Conservation (phyloP, 2,113 vertebrate genomes). For the Phycodurus eques region DNA sequence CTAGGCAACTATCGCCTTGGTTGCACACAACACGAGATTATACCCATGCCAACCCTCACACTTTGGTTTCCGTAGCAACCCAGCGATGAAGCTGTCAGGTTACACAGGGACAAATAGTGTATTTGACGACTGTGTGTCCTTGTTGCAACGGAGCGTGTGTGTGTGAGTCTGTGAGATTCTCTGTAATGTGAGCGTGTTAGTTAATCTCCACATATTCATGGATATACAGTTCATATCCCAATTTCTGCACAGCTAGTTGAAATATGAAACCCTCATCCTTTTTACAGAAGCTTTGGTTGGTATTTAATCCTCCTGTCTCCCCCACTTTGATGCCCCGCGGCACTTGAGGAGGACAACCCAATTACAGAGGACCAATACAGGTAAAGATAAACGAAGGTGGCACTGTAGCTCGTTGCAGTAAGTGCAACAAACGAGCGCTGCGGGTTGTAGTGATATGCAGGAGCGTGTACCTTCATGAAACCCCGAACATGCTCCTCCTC, state of each 20-base stretch:
- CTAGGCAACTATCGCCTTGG: constrained; percentile 77
- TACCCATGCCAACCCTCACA: constrained; percentile 64
- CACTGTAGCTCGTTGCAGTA: too few species aligned
- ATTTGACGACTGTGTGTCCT: constrained; percentile 17
- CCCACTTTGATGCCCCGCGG: not conserved
- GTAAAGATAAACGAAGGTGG: constrained; percentile 23
- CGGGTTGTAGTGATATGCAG: not conserved
- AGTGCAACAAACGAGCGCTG: too few species aligned
- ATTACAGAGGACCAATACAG: constrained; percentile 6
- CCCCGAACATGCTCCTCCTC: constrained; percentile 94
- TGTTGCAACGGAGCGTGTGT: constrained; percentile 13
- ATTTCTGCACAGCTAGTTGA: not conserved
- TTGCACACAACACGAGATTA: constrained; percentile 67
- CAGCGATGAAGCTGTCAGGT: constrained; percentile 39
- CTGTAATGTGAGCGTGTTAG: too few species aligned
- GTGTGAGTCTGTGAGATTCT: constrained; percentile 5
- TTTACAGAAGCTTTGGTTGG: not conserved
- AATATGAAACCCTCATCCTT: not conserved
- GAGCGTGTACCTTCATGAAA: constrained; percentile 87
- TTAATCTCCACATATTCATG: not conserved
- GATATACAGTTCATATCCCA: not conserved
- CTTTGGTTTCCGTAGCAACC: constrained; percentile 67
- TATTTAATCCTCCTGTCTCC: not conserved
- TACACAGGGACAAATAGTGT: constrained; percentile 28
- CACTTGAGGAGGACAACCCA: constrained; percentile 7